These are phyloP conservation scores for Eupithecia tripunctaria DNA, from an alignment of 2,888 invertebrate species.

Conservation along the genomic window DNA sequence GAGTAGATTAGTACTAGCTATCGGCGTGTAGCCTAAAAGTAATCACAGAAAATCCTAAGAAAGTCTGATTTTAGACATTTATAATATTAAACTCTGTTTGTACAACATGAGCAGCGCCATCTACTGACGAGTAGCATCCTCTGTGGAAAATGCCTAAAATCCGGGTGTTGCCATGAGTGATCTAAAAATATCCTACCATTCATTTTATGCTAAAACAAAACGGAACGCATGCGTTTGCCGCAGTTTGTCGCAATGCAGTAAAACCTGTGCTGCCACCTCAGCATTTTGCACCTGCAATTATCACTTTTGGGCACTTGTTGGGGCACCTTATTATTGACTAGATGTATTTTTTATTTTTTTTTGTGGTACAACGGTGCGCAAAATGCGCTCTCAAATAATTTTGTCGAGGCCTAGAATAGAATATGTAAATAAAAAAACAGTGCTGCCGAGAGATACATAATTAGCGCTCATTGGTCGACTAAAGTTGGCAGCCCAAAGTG, in stretches of 20 bases:
- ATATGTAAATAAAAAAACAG: neutral
- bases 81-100: too few relatives aligned
- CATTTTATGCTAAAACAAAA: neutral
- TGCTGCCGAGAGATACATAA: neutral
- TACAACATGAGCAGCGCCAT: neutral
- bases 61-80: neutral
- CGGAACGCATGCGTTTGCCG: neutral
- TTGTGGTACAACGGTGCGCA: too few relatives aligned
- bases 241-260: neutral
- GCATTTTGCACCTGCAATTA: neutral
- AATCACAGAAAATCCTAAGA: neutral
- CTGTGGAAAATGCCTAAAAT: neutral
- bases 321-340: neutral
- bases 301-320: neutral
- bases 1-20: too few relatives aligned
- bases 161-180: neutral
- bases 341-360: too few relatives aligned
- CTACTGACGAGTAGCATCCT: neutral
- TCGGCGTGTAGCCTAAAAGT: neutral
- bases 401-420: too few relatives aligned
- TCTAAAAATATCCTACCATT: neutral
- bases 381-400: too few relatives aligned
- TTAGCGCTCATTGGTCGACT: neutral
- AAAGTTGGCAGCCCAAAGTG: neutral
- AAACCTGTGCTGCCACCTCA: neutral